A percentile compares a stretch with the other conserved stretches of the same genome.
These are phyloP conservation scores for Agelas oroides DNA, from an alignment of 37 sponge, comb jelly and placozoan species.

Conservation along the genomic window DNA sequence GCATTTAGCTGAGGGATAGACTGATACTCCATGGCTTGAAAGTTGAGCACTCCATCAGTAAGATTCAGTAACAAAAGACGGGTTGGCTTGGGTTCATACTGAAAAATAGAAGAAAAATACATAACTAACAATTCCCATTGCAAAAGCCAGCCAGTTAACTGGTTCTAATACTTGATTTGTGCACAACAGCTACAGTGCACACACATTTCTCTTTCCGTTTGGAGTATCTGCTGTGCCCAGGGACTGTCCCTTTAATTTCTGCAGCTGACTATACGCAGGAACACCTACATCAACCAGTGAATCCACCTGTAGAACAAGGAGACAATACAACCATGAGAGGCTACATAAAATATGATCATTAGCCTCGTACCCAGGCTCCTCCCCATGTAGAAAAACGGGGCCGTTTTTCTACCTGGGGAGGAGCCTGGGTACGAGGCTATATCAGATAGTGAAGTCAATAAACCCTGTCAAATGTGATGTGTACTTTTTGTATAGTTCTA, in stretches of 20 bases:
- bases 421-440: too few relatives aligned
- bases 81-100: constrained; percentile 32
- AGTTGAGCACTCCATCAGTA: constrained; percentile 23
- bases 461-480: too few relatives aligned
- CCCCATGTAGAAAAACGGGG: too few relatives aligned
- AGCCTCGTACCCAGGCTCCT: too few relatives aligned
- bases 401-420: too few relatives aligned
- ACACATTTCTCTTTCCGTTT: background rate
- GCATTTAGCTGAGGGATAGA: constrained; percentile 20
- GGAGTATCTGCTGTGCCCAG: constrained; percentile 11
- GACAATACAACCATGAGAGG: too few relatives aligned
- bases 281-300: constrained; percentile 69
- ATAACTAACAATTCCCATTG: background rate
- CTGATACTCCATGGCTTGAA: constrained; percentile 52
- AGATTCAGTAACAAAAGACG: constrained; percentile 30
- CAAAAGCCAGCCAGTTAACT: too few relatives aligned
- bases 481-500: too few relatives aligned
- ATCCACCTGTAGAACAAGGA: constrained; percentile 42
- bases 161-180: too few relatives aligned
- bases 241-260: constrained; percentile 63
- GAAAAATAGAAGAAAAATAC: background rate
- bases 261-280: constrained; percentile 66
- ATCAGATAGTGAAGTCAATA: too few relatives aligned
- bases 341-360: too few relatives aligned
- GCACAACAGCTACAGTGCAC: background rate